Percentiles rank a stretch among this genome's conserved stretches.
Conservation (phyloP, 2,888 invertebrate species). For the Apeira syringaria region DNA sequence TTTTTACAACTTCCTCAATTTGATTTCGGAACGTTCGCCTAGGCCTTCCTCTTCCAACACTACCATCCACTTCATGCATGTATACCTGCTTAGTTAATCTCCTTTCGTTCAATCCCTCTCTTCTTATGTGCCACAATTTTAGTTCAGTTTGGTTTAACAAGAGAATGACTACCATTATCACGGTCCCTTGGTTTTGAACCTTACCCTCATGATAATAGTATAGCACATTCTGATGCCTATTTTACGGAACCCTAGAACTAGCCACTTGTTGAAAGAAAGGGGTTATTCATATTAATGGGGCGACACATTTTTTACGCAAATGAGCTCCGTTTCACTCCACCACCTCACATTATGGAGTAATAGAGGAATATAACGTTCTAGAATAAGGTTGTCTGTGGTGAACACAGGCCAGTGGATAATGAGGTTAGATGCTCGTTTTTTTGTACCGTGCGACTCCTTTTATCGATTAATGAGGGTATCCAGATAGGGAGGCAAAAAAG, state of each 20-base stretch:
- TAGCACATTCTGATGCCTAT: background rate
- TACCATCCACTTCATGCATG: too few species aligned
- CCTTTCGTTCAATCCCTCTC: too few species aligned
- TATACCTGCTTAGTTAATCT: too few species aligned
- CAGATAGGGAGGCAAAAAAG: background rate
- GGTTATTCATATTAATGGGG: conserved; percentile 21
- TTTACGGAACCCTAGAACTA: conserved; percentile 18
- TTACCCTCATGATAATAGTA: too few species aligned
- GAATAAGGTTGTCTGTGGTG: background rate
- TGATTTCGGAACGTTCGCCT: too few species aligned
- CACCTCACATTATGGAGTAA: background rate
- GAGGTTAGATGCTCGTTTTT: background rate
- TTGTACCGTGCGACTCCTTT: background rate
- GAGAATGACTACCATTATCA: too few species aligned
- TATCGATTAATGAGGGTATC: background rate
- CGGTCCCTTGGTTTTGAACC: too few species aligned
- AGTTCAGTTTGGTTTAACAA: too few species aligned
- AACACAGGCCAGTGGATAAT: conserved; percentile 11
- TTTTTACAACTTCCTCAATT: too few species aligned
- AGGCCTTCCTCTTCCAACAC: too few species aligned
- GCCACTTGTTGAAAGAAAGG: conserved; percentile 30
- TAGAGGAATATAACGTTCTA: background rate
- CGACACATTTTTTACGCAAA: conserved; percentile 24
- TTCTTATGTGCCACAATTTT: too few species aligned
- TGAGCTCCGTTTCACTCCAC: conserved; percentile 7